Percentiles rank a stretch among this genome's conserved stretches.
phyloP scores from a whole-genome alignment of 1,140 invertebrate species.

The Sycophila sp. region DNA sequence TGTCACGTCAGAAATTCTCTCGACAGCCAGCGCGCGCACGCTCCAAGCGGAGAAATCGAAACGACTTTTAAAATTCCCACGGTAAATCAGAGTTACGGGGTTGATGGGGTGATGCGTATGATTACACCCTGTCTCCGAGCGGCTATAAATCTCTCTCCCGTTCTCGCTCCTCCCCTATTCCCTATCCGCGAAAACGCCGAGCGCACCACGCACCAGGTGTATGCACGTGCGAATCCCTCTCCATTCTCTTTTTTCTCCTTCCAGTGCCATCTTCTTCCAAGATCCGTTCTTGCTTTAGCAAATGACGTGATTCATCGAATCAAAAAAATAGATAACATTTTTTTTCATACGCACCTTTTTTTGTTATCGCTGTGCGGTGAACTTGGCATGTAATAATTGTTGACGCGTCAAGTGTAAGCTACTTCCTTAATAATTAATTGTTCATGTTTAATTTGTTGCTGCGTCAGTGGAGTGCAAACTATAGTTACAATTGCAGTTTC shows the following conservation, averaged over 20 bases:
- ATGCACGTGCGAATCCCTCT: not conserved
- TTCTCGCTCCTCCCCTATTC: slow-evolving; percentile 35
- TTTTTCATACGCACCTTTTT: too few species aligned
- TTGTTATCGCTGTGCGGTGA: too few species aligned
- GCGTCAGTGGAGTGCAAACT: too few species aligned
- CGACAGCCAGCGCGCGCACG: not conserved
- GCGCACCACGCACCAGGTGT: slow-evolving; percentile 21
- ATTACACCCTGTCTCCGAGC: slow-evolving; percentile 58
- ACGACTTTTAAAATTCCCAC: slow-evolving; percentile 57
- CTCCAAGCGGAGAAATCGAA: slow-evolving; percentile 38
- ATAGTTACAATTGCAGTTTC: too few species aligned
- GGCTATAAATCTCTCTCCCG: slow-evolving; percentile 52
- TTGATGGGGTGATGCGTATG: slow-evolving; percentile 58
- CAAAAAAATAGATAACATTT: too few species aligned
- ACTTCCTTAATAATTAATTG: too few species aligned
- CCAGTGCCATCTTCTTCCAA: not conserved
- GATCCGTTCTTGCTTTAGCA: too few species aligned
- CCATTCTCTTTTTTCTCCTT: not conserved
- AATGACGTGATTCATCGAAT: too few species aligned
- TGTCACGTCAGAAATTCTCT: slow-evolving; percentile 38
- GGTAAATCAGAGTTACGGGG: slow-evolving; percentile 59
- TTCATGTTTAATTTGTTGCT: too few species aligned
- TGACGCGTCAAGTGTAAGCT: too few species aligned
- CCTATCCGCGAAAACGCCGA: slow-evolving; percentile 24
- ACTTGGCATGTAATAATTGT: too few species aligned